Evolutionary conservation across 2,888 invertebrate genomes (phyloP), one percentile per base, ranked within the genome.

Genomic region (Plagodis dolabraria): DNA sequence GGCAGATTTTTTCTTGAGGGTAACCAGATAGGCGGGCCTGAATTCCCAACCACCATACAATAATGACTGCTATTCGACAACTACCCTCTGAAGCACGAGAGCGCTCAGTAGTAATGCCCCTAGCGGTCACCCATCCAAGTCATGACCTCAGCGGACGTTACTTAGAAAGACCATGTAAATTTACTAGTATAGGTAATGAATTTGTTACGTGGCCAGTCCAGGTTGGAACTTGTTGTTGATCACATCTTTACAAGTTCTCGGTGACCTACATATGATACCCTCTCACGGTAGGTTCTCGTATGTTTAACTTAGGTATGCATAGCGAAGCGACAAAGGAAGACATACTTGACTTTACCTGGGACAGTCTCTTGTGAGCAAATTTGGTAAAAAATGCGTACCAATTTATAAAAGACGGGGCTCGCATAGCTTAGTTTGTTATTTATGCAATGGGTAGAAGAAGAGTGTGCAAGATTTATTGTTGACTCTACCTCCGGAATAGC

Each of bases 151-250:
- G 22, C 22, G 22, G 22, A 22, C 22, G 1, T 22, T 22, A 22
- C 22, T 22, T 38, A 38, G 9, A 49, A 65, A 60, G 58, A 44
- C 62, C 63, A 66, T 53, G 53, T 64, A 72, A 72, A 72, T 68
- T 72, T 66, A 68, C 22, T 1, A 22, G 4, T 69, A 71, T 69
- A 74, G 67, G 67, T 44, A 7, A 44, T 51, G n/a, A 47, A 22
- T 45, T 49, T 63, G 57, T 47, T 58, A 59, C 22, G 22, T 57
- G 9, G 22, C 44, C 7, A 38, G 54, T 22, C 12, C 36, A 35
- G 46, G 47, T 55, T 47, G 43, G 47, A 58, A 48, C 56, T 54
- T 42, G 53, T 49, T 38, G 48, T 35, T 44, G 45, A 52, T 62
- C 52, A 54, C 47, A 53, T 33, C 43, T 52, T 33, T 49, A 43